Conservation (phyloP, 2,888 invertebrate genomes). For the Oeneis ivallda region DNA sequence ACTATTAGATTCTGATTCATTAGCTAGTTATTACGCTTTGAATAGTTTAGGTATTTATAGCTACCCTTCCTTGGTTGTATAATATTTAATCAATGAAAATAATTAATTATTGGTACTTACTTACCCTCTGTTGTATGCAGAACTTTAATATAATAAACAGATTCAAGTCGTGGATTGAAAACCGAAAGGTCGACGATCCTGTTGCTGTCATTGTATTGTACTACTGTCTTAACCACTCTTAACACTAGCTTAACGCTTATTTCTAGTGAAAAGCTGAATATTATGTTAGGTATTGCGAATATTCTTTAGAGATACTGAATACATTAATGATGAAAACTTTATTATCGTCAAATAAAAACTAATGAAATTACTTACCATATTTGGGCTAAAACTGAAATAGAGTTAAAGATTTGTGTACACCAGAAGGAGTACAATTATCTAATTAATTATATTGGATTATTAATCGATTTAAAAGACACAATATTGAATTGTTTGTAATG, state of each 20-base stretch:
- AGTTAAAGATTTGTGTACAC: constrained; percentile 7
- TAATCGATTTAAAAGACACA: constrained; percentile 20
- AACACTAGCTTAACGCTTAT: no score
- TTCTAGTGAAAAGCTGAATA: no score
- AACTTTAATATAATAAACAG: constrained; percentile 1
- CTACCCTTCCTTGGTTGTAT: constrained; percentile 55
- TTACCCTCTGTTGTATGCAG: neutral
- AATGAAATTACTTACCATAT: no score
- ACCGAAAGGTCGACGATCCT: no score
- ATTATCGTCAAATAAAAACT: no score
- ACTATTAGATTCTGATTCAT: constrained; percentile 68
- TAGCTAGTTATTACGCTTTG: constrained; percentile 71
- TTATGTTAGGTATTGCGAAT: no score
- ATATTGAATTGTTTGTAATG: constrained; percentile 30
- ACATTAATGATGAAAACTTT: no score
- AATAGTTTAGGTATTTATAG: constrained; percentile 64
- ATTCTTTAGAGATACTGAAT: no score
- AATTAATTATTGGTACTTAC: neutral
- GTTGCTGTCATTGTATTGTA: no score
- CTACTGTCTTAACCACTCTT: no score
- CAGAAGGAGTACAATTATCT: constrained; percentile 9
- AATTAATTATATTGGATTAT: constrained; percentile 6
- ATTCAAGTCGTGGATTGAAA: no score
- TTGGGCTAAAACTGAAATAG: no score
- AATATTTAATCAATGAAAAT: constrained; percentile 7